These are phyloP conservation scores for Drosophila nr. fundita DNA, from an alignment of 2,888 invertebrate species.

Conservation along the genomic window DNA sequence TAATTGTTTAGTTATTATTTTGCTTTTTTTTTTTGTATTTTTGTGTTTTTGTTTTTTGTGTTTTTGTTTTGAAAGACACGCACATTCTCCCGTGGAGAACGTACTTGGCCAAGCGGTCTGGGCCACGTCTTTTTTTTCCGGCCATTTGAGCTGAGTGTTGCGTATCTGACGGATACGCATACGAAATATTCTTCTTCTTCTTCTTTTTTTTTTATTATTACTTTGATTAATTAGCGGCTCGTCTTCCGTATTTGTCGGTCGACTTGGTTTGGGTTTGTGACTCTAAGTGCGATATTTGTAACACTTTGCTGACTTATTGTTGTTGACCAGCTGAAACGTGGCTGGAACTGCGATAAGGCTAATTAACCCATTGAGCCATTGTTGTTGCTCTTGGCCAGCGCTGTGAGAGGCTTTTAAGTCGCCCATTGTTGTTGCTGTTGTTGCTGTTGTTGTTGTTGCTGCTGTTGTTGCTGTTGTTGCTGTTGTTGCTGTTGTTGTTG, in stretches of 20 bases:
- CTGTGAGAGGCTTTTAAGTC: conserved; percentile 44
- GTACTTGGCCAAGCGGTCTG: not conserved
- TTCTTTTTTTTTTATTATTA: conserved; percentile 9
- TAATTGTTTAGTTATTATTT: conserved; percentile 61
- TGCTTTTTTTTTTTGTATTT: not conserved
- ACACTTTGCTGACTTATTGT: conserved; percentile 75
- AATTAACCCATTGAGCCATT: conserved; percentile 78
- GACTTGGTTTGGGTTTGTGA: conserved; percentile 26
- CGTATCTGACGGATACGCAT: conserved; percentile 75
- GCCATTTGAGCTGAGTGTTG: conserved; percentile 49
- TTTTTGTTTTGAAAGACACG: conserved; percentile 35
- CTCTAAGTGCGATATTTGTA: conserved; percentile 80
- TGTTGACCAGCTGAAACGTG: conserved; percentile 41
- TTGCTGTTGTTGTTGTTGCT: not conserved
- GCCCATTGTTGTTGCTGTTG: not conserved
- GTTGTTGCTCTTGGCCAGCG: conserved; percentile 63
- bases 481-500: not conserved
- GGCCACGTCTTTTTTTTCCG: conserved; percentile 22
- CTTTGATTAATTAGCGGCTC: conserved; percentile 71
- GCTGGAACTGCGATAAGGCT: conserved; percentile 66
- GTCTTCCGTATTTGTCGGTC: conserved; percentile 51
- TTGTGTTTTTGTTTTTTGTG: not conserved
- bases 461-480: not conserved
- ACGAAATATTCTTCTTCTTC: conserved; percentile 40
- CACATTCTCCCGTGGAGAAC: conserved; percentile 35